Evolutionary conservation across 2,888 invertebrate genomes (phyloP).

Genomic region (Agonopterix heracliana): DNA sequence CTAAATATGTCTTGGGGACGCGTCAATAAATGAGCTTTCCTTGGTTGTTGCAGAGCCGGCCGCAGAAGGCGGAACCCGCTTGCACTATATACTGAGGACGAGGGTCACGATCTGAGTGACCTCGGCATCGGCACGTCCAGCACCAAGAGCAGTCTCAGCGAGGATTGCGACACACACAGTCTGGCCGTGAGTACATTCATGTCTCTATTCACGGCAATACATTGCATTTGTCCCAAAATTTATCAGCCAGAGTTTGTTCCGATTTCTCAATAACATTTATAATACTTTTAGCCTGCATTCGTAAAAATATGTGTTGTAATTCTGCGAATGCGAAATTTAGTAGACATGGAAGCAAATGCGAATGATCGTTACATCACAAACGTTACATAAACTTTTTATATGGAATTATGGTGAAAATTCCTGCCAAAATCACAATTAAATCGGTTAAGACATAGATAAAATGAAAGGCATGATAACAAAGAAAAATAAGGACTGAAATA

Average conservation of each 20-base stretch:
- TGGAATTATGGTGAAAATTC: too few species aligned
- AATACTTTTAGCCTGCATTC: neutral
- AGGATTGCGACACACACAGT: constrained; percentile 80
- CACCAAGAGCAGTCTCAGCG: constrained; percentile 79
- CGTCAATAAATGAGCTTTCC: neutral
- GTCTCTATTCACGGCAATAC: neutral
- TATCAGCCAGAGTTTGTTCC: neutral
- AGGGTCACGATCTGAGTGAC: constrained; percentile 89
- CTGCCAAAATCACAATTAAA: too few species aligned
- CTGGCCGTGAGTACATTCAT: constrained; percentile 68
- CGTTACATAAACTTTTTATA: too few species aligned
- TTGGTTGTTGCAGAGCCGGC: constrained; percentile 54
- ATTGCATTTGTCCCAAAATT: neutral
- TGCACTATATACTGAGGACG: constrained; percentile 86
- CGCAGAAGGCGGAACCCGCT: constrained; percentile 74
- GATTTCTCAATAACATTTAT: neutral
- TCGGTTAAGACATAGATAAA: too few species aligned
- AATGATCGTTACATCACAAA: constrained; percentile 4
- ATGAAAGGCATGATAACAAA: too few species aligned
- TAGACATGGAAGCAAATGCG: neutral
- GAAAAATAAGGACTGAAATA: neutral
- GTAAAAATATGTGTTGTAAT: neutral
- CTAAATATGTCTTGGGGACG: neutral
- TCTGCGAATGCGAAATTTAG: constrained; percentile 6
- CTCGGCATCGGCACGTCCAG: constrained; percentile 84